These are phyloP conservation scores for Solenopsis invicta DNA, from an alignment of 1,140 invertebrate species.

Conservation along the genomic window DNA sequence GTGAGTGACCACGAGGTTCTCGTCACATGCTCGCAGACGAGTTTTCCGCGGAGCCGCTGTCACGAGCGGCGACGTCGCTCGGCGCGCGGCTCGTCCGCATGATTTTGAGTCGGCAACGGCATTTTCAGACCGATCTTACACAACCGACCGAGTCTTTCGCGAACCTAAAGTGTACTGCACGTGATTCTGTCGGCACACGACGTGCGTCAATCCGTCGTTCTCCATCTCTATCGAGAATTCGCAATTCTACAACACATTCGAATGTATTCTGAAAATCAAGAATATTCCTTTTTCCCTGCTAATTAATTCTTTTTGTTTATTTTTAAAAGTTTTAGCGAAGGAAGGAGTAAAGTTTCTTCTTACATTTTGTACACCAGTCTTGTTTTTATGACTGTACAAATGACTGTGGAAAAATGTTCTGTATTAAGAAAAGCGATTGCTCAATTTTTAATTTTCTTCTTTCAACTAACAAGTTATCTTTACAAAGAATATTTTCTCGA, in stretches of 20 bases:
- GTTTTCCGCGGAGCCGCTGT: constrained; percentile 63
- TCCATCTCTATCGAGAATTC: background rate
- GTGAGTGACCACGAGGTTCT: constrained; percentile 82
- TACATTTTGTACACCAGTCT: background rate
- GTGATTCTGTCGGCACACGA: background rate
- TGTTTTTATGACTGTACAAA: background rate
- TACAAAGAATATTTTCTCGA: too few relatives aligned
- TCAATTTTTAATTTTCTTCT: too few relatives aligned
- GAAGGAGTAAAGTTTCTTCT: too few relatives aligned
- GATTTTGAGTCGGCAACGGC: constrained; percentile 46
- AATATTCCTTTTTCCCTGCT: background rate
- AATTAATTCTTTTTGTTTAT: constrained; percentile 6
- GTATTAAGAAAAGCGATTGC: too few relatives aligned
- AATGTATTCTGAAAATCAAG: background rate
- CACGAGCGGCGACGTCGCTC: constrained; percentile 68
- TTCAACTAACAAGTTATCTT: too few relatives aligned
- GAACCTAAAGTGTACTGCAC: background rate
- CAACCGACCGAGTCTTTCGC: constrained; percentile 4
- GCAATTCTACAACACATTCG: too few relatives aligned
- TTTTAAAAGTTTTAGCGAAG: background rate
- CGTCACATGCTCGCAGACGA: constrained; percentile 77
- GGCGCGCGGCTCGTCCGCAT: constrained; percentile 15
- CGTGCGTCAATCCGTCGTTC: background rate
- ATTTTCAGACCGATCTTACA: constrained; percentile 51
- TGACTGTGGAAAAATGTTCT: too few relatives aligned